Conservation (phyloP, 1,140 invertebrate species). For the Diachasmimorpha longicaudata region DNA sequence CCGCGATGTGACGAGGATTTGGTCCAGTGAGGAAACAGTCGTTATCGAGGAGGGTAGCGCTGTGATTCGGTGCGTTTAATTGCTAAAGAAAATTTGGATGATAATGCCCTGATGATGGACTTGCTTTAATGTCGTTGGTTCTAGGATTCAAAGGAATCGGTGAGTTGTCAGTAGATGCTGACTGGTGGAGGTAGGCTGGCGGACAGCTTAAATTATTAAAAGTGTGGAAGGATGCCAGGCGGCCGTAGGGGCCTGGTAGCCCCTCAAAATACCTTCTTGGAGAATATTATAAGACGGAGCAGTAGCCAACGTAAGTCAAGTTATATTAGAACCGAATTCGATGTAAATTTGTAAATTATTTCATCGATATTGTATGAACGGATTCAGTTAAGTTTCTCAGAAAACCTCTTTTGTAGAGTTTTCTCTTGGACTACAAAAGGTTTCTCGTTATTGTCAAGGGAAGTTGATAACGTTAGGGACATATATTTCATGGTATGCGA, state of each 20-base stretch:
- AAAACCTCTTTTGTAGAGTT: no score
- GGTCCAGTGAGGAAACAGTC: not conserved
- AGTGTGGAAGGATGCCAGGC: constrained; percentile 81
- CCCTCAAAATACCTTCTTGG: constrained; percentile 99
- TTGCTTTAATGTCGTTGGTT: not conserved
- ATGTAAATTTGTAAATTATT: no score
- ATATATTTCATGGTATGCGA: no score
- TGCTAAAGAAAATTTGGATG: not conserved
- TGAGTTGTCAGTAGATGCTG: not conserved
- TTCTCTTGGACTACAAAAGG: no score
- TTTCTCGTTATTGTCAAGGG: no score
- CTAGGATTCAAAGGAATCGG: not conserved
- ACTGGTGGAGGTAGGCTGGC: not conserved
- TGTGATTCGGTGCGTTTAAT: not conserved
- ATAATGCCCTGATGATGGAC: not conserved
- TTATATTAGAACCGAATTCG: not conserved
- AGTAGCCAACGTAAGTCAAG: constrained; percentile 94
- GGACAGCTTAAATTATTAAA: constrained; percentile 36
- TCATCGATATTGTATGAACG: no score
- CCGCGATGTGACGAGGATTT: not conserved
- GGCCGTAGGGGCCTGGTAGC: constrained; percentile 96
- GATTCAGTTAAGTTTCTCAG: no score
- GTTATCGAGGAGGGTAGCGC: not conserved
- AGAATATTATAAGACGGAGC: constrained; percentile 97
- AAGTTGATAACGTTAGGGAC: no score